These are phyloP conservation scores for Stercorarius parasiticus DNA, from an alignment of 2,113 vertebrate genomes.

Conservation along the genomic window DNA sequence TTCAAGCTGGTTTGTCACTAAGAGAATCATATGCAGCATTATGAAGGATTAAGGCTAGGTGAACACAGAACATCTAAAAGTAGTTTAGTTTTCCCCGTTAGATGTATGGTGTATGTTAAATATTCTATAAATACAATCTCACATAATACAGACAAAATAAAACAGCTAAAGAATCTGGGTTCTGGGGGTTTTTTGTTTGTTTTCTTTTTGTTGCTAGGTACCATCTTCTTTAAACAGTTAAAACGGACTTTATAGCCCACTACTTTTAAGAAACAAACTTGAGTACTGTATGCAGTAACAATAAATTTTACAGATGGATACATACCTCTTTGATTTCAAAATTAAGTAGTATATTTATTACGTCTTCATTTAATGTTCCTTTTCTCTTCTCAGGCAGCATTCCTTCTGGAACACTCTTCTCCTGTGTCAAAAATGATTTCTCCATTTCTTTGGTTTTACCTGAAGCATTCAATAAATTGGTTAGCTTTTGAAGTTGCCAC, in stretches of 20 bases:
- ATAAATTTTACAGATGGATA: neutral
- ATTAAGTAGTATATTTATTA: constrained; percentile 82
- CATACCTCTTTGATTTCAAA: constrained; percentile 92
- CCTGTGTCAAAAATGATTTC: neutral
- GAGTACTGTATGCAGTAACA: neutral
- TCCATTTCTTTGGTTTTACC: constrained; percentile 48
- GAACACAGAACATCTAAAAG: neutral
- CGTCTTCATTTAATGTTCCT: constrained; percentile 64
- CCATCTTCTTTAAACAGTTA: neutral
- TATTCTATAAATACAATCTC: neutral
- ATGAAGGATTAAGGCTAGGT: neutral
- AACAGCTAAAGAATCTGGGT: neutral
- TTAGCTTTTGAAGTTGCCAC: neutral
- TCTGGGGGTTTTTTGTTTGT: neutral
- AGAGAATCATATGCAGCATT: neutral
- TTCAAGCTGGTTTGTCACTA: neutral
- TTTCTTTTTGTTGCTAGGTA: neutral
- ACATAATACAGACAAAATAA: neutral
- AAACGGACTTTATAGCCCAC: neutral
- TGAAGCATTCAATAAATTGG: neutral
- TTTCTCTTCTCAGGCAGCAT: neutral
- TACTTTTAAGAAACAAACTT: neutral
- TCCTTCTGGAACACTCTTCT: neutral
- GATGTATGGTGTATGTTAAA: neutral
- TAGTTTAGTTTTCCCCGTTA: neutral